These are phyloP conservation scores for Druon quercuslanigerum DNA, from an alignment of 1,140 invertebrate genomes.

Conservation along the genomic window DNA sequence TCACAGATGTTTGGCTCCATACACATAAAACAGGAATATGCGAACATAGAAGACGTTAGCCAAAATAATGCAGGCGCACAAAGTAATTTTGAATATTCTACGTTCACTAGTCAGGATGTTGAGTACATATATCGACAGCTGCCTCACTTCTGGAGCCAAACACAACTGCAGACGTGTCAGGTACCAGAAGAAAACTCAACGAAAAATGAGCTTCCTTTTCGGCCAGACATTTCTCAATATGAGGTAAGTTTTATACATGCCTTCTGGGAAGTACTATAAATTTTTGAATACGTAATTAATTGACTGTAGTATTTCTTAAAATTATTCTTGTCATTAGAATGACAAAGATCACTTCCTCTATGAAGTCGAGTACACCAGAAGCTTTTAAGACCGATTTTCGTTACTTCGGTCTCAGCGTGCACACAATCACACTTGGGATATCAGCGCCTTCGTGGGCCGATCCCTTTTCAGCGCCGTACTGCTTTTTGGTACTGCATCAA, in stretches of 20 bases:
- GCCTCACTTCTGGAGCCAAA: slow-evolving; percentile 71
- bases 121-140: slow-evolving; percentile 70
- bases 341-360: no score
- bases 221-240: slow-evolving; percentile 58
- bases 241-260: slow-evolving; percentile 49
- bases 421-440: no score
- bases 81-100: slow-evolving; percentile 64
- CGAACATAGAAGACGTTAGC: slow-evolving; percentile 63
- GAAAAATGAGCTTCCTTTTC: slow-evolving; percentile 62
- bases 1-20: slow-evolving; percentile 72
- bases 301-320: no score
- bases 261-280: not conserved
- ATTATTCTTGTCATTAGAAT: no score
- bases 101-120: slow-evolving; percentile 69
- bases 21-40: slow-evolving; percentile 72
- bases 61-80: slow-evolving; percentile 58
- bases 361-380: no score
- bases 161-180: slow-evolving; percentile 63
- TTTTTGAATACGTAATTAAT: no score
- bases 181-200: slow-evolving; percentile 62
- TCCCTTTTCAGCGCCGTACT: no score
- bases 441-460: no score
- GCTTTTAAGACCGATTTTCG: no score
- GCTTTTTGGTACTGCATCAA: no score
- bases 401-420: no score